These are phyloP conservation scores for Eupristina koningsbergeri DNA, from an alignment of 1,140 invertebrate species.

Conservation along the genomic window DNA sequence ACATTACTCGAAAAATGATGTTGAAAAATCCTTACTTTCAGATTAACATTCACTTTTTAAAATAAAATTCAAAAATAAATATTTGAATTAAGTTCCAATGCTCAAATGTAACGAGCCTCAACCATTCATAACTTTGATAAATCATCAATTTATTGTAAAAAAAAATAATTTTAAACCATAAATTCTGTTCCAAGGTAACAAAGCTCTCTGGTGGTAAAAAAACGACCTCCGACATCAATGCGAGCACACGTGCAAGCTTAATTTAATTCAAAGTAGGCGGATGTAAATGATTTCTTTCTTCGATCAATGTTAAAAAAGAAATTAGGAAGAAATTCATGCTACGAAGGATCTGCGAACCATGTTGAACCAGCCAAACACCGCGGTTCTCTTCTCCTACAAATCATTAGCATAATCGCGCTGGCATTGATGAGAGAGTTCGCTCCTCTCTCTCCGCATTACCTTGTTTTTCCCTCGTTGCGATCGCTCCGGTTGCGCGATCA, in stretches of 20 bases:
- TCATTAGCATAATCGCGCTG: conserved; percentile 56
- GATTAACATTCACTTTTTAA: too few relatives aligned
- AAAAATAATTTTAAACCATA: background rate
- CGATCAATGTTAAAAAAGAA: background rate
- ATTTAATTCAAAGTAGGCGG: background rate
- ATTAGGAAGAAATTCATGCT: background rate
- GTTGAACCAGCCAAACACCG: too few relatives aligned
- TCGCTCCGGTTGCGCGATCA: conserved; percentile 57
- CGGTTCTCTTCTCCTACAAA: background rate
- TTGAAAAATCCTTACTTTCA: too few relatives aligned
- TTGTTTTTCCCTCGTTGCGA: conserved; percentile 68
- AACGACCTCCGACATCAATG: conserved; percentile 71
- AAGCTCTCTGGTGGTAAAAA: conserved; percentile 69
- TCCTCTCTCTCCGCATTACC: conserved; percentile 72
- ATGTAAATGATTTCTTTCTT: background rate
- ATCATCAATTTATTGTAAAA: too few relatives aligned
- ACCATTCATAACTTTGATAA: too few relatives aligned
- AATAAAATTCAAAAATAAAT: too few relatives aligned
- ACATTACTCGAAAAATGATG: too few relatives aligned
- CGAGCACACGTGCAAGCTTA: conserved; percentile 59
- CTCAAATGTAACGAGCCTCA: too few relatives aligned
- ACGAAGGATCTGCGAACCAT: background rate
- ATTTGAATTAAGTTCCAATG: too few relatives aligned
- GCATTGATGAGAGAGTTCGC: conserved; percentile 70
- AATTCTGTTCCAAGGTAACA: conserved; percentile 70